Base-by-base conservation (phyloP, 1,140 invertebrate species). In the Cataglyphis hispanica region DNA sequence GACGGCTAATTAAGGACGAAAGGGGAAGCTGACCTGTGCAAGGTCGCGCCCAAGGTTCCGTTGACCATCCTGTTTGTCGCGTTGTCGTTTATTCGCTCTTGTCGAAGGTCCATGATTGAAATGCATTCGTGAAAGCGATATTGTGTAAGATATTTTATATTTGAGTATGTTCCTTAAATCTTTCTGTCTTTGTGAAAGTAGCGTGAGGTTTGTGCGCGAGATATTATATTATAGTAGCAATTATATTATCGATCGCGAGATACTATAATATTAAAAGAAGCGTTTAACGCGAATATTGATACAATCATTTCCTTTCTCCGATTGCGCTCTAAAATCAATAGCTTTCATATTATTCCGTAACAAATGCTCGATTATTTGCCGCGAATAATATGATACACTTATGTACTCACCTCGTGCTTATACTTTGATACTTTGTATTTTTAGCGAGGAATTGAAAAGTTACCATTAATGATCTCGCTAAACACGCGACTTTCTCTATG, bases 401-500 rank as follows among this genome's bases (percentile, higher is more conserved):
- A 50, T 19, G 31, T 75, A 34, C 53, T 40, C 1, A 1, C 58
- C n/a, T 16, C 40, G 25, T 53, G 22, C 16, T n/a, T 19, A 16
- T 50, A 40, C 13, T 40, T 84, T 58, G 60, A 84, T 72, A 75
- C 25, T 50, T 19, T 13, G 25, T 60, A 64, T 77, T 84, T 76
- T 63, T 2, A 72, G 27, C 6, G 58, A 53, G 34, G 58, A 64
- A 64, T 77, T 72, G 81, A 50, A 77, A 64, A 77, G 72, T 53
- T 64, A 76, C 10, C 13, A 83, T 72, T 72, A 61, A 25, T n/a
- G n/a, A 40, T 27, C 22, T n/a, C 40, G 25, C 76, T 78, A 74
- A 77, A 87, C 86, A 40, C 53, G 60, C 63, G 37, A 83, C 88
- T 89, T 89, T 88, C 88, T 86, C 88, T 74, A 50, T 60, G 37